Percentiles rank a stretch among this genome's conserved stretches.
Conservation (phyloP, 2,113 vertebrate species). For the Hassar affinis region DNA sequence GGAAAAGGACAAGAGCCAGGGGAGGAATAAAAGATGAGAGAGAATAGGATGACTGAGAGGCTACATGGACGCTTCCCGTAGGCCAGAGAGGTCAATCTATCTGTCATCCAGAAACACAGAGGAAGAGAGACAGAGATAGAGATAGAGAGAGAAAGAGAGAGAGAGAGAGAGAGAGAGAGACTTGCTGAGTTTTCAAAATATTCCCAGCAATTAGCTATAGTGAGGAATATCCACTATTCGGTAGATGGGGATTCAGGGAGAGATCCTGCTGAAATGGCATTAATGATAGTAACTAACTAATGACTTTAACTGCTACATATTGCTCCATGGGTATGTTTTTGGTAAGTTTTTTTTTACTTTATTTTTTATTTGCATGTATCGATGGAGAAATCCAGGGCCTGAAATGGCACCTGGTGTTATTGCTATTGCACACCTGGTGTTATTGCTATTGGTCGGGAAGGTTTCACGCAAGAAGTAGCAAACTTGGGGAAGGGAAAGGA, state of each 20-base stretch:
- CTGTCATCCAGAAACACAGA: conserved; percentile 5
- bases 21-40: conserved; percentile 35
- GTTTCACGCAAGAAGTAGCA: neutral
- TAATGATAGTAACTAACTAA: neutral
- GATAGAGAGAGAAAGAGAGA: no score
- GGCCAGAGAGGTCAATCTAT: conserved; percentile 24
- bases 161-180: conserved; percentile 12
- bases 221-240: neutral
- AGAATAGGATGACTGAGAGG: conserved; percentile 38
- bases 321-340: neutral
- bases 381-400: neutral
- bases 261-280: no score
- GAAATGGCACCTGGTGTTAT: neutral
- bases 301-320: neutral
- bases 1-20: conserved; percentile 35
- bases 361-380: neutral
- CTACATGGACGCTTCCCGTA: conserved; percentile 17
- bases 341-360: no score
- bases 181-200: neutral
- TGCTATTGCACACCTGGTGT: neutral
- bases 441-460: no score
- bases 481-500: neutral
- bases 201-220: neutral
- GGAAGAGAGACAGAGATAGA: no score
- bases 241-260: neutral